Conservation (phyloP, 2,113 vertebrate species). For the Otus sunia region DNA sequence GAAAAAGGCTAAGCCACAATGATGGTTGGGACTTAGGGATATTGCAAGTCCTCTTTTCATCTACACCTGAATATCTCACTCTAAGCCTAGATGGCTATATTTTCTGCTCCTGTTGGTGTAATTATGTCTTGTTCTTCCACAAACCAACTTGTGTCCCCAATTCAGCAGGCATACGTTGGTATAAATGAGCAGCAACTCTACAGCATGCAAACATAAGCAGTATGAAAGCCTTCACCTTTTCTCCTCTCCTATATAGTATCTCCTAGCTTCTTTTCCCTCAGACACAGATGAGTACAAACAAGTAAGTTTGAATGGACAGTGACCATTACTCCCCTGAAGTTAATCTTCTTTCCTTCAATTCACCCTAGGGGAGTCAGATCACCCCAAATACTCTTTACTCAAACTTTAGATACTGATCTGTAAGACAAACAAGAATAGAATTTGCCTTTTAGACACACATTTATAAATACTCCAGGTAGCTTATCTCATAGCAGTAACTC, state of each 20-base stretch:
- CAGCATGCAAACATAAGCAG: not conserved
- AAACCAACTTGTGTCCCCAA: not conserved
- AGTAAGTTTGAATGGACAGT: not conserved
- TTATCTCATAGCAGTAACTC: not conserved
- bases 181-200: not conserved
- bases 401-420: not conserved
- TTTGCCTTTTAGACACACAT: not conserved
- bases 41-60: not conserved
- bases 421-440: not conserved
- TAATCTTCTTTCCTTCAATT: not conserved
- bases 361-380: not conserved
- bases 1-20: not conserved
- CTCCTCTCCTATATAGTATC: not conserved
- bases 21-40: not conserved
- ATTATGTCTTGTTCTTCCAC: not conserved
- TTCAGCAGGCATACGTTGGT: not conserved
- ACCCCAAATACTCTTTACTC: not conserved
- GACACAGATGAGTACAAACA: not conserved
- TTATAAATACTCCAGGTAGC: slow-evolving; percentile 15
- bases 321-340: not conserved
- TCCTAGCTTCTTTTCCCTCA: not conserved
- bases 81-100: not conserved
- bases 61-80: not conserved
- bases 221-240: not conserved
- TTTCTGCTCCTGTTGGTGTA: not conserved